Percentiles rank a stretch among this genome's conserved stretches.
These are phyloP conservation scores for Pachymerium ferrugineum DNA, from an alignment of 2,888 invertebrate species.

Conservation along the genomic window DNA sequence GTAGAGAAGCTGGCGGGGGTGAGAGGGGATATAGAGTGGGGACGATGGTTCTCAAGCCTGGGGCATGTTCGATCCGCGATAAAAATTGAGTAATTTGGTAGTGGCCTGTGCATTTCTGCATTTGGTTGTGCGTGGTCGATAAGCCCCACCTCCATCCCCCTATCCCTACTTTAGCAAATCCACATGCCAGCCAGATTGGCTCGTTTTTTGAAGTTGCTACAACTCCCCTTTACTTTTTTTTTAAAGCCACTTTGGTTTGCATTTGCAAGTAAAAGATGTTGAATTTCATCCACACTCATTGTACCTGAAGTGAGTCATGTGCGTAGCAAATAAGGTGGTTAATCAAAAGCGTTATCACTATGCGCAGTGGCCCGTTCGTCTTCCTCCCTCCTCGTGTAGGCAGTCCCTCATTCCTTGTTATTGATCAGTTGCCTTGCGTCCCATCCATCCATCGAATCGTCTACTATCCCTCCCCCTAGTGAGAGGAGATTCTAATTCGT, in stretches of 20 bases:
- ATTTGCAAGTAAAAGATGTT: not conserved
- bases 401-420: not conserved
- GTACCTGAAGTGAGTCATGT: conserved; percentile 28
- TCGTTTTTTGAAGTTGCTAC: not conserved
- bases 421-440: conserved; percentile 16
- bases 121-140: conserved; percentile 19
- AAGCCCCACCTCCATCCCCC: not conserved
- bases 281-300: not conserved
- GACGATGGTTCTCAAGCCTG: not conserved
- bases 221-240: not conserved
- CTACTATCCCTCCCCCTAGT: not conserved
- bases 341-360: conserved; percentile 33
- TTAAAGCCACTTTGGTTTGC: not conserved
- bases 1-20: conserved; percentile 14
- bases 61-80: conserved; percentile 26
- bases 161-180: not conserved
- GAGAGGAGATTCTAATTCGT: conserved; percentile 16
- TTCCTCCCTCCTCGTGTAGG: not conserved
- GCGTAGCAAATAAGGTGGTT: conserved; percentile 32
- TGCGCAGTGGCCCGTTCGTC: conserved; percentile 28
- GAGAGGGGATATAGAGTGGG: too few species aligned
- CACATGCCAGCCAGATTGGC: not conserved
- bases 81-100: conserved; percentile 27
- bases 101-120: conserved; percentile 18
- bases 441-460: conserved; percentile 17